phyloP scores from a whole-genome alignment of 64 coral and sea anemone genomes.

The Pachyseris speciosa region DNA sequence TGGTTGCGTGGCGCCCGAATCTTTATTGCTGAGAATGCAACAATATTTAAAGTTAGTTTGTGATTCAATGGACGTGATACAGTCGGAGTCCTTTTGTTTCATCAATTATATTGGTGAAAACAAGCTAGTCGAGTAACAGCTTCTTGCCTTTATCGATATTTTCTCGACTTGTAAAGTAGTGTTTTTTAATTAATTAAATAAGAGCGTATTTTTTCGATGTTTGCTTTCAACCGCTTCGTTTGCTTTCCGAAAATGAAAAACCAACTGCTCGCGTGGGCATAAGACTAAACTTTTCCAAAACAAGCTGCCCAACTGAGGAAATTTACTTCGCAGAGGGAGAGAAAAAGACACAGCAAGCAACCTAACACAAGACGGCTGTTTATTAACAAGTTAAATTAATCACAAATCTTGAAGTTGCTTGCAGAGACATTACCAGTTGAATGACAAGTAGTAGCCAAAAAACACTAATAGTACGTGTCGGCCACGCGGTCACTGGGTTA shows the following conservation, averaged over 20 bases:
- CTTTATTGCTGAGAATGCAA: constrained; percentile 33
- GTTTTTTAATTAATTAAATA: neutral
- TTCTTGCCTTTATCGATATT: neutral
- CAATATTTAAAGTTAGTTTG: constrained; percentile 55
- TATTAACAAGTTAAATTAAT: neutral
- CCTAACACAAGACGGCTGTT: neutral
- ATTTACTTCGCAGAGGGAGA: neutral
- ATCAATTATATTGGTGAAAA: constrained; percentile 56
- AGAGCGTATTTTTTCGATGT: neutral
- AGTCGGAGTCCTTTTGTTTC: constrained; percentile 37
- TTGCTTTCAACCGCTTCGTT: neutral
- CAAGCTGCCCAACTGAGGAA: no score
- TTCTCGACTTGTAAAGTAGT: neutral
- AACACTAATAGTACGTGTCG: neutral
- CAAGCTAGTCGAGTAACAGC: constrained; percentile 18
- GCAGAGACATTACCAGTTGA: neutral
- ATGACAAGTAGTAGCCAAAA: constrained; percentile 21
- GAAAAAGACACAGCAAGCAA: neutral
- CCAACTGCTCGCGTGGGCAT: neutral
- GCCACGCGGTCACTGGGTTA: neutral
- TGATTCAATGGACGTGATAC: constrained; percentile 32
- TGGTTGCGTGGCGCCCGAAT: constrained; percentile 48
- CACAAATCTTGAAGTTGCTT: neutral
- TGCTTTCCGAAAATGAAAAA: neutral
- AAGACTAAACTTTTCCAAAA: neutral